phyloP scores from a whole-genome alignment of 2,797 vertebrate species.

The Catamblyrhynchus diadema region DNA sequence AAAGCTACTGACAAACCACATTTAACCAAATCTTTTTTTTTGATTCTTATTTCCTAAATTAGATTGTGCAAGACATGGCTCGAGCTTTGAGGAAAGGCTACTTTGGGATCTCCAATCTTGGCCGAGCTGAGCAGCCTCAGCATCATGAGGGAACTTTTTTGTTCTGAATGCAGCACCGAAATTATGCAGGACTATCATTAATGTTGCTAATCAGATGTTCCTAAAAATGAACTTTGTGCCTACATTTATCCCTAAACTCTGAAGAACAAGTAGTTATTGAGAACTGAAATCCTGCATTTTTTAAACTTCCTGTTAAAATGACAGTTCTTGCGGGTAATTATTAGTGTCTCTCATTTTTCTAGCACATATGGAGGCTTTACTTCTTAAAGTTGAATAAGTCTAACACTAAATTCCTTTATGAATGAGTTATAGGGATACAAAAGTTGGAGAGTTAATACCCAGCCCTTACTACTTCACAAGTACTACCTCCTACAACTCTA shows the following conservation, averaged over 20 bases:
- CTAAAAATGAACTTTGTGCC: not conserved
- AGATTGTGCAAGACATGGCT: not conserved
- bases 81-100: not conserved
- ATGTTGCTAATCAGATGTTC: not conserved
- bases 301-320: not conserved
- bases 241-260: not conserved
- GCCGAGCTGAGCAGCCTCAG: not conserved
- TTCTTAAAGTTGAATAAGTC: not conserved
- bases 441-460: not conserved
- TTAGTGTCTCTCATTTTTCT: not conserved
- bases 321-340: not conserved
- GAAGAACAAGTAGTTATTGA: not conserved
- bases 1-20: not conserved
- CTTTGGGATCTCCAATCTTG: not conserved
- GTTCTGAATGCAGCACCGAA: not conserved
- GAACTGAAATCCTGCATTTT: not conserved
- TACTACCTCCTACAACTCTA: not conserved
- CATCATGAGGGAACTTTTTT: not conserved
- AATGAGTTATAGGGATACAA: not conserved
- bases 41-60: not conserved
- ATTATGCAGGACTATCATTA: not conserved
- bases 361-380: not conserved
- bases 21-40: not conserved
- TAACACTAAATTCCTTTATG: not conserved
- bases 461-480: not conserved